Evolutionary conservation across 2,797 vertebrate genomes (phyloP).

Genomic region (Tauraco hartlaubi): DNA sequence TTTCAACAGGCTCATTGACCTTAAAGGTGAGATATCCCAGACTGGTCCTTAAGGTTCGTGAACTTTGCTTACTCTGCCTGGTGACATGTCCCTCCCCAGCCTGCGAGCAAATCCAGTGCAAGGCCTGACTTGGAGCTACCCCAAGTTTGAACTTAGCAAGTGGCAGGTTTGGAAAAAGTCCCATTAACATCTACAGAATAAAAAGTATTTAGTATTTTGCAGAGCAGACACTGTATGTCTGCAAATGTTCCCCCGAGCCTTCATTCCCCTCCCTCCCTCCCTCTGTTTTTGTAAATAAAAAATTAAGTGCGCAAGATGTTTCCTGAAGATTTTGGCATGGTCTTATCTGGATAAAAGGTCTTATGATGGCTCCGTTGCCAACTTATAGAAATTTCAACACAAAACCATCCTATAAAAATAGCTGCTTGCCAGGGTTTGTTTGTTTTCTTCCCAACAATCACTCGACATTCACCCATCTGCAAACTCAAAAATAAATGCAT

Average conservation of each 20-base stretch:
- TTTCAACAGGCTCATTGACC: neutral
- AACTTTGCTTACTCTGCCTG: neutral
- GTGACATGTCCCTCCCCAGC: neutral
- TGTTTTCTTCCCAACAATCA: slow-evolving; percentile 38
- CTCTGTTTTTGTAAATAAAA: slow-evolving; percentile 17
- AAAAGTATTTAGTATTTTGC: neutral
- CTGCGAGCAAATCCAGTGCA: neutral
- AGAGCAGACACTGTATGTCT: neutral
- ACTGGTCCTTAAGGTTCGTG: neutral
- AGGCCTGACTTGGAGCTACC: neutral
- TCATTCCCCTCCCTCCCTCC: neutral
- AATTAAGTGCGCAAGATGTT: slow-evolving; percentile 47
- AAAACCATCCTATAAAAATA: slow-evolving; percentile 57
- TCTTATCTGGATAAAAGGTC: slow-evolving; percentile 61
- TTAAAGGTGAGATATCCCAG: neutral
- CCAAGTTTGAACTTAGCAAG: neutral
- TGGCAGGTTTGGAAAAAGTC: neutral
- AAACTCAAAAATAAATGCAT: slow-evolving; percentile 46
- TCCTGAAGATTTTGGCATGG: slow-evolving; percentile 60
- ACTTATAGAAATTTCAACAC: slow-evolving; percentile 62
- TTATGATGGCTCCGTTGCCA: slow-evolving; percentile 19
- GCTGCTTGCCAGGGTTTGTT: slow-evolving; percentile 42
- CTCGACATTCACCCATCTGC: slow-evolving; percentile 12
- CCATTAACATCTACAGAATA: neutral
- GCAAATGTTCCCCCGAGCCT: neutral